phyloP scores from a whole-genome alignment of 2,888 invertebrate genomes.

The Meghimatium bilineatum region DNA sequence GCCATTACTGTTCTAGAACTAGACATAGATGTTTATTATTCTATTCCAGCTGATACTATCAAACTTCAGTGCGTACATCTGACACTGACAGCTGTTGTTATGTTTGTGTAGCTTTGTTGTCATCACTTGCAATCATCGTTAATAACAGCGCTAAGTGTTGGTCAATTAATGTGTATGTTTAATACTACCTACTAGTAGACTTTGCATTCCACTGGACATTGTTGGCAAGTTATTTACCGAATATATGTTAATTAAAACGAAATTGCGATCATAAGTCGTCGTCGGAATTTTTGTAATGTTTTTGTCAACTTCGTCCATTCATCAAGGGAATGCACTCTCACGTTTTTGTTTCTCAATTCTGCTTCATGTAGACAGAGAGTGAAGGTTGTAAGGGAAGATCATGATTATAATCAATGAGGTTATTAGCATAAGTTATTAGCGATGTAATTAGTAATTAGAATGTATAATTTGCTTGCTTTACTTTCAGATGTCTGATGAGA shows the following conservation, averaged over 20 bases:
- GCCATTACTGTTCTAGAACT: not conserved
- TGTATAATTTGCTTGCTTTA: too few species aligned
- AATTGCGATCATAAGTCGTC: not conserved
- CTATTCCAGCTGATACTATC: not conserved
- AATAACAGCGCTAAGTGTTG: not conserved
- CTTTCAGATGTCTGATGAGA: too few species aligned
- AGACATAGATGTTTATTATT: not conserved
- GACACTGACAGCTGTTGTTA: too few species aligned
- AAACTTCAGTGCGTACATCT: too few species aligned
- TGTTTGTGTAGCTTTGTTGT: not conserved
- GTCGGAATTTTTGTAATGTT: not conserved
- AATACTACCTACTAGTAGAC: not conserved
- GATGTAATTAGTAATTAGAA: too few species aligned
- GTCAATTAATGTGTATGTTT: not conserved
- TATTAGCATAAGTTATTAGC: too few species aligned
- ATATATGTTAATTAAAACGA: not conserved
- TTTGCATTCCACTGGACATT: not conserved
- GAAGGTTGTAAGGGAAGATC: too few species aligned
- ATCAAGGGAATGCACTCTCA: constrained; percentile 14
- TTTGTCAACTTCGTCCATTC: not conserved
- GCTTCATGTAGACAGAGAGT: too few species aligned
- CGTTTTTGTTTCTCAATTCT: not conserved
- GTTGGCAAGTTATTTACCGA: not conserved
- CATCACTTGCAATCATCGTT: not conserved
- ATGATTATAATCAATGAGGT: too few species aligned